These are phyloP conservation scores for Epinotia nisella DNA, from an alignment of 2,888 invertebrate species.

Conservation along the genomic window DNA sequence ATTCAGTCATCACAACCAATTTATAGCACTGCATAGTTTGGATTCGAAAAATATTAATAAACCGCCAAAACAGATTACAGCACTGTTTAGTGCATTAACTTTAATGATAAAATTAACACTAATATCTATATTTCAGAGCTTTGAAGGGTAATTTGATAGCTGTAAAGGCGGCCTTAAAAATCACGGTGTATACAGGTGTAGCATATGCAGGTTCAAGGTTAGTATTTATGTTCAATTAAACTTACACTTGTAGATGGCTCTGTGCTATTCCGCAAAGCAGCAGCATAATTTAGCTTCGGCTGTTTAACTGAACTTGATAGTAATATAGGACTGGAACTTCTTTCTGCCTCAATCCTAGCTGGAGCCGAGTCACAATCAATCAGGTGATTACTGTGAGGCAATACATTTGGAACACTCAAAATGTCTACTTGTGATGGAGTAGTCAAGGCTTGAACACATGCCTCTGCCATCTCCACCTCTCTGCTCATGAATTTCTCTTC, in stretches of 20 bases:
- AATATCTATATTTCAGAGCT: too few species aligned
- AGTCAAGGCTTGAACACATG: slow-evolving; percentile 72
- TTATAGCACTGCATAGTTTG: too few species aligned
- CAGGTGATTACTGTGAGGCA: slow-evolving; percentile 60
- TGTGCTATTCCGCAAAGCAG: slow-evolving; percentile 65
- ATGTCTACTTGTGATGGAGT: slow-evolving; percentile 67
- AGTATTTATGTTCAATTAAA: too few species aligned
- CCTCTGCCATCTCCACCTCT: slow-evolving; percentile 74
- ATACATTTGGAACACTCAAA: slow-evolving; percentile 64
- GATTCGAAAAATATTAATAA: too few species aligned
- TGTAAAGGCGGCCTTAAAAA: too few species aligned
- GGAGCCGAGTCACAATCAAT: slow-evolving; percentile 58
- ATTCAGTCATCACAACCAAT: too few species aligned
- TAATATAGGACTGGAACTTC: slow-evolving; percentile 62
- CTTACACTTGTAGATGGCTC: slow-evolving; percentile 74
- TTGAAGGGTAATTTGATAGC: too few species aligned
- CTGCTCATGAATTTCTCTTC: slow-evolving; percentile 65
- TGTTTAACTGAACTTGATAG: slow-evolving; percentile 57
- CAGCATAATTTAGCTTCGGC: slow-evolving; percentile 71
- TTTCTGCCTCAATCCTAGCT: slow-evolving; percentile 60
- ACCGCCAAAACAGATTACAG: too few species aligned
- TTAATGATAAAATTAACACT: too few species aligned
- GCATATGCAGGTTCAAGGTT: too few species aligned
- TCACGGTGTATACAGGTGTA: too few species aligned
- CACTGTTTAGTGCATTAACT: too few species aligned